A percentile compares a stretch with the other conserved stretches of the same genome.
These are phyloP conservation scores for Mastacembelus armatus DNA, from an alignment of 2,797 vertebrate genomes.

Conservation along the genomic window DNA sequence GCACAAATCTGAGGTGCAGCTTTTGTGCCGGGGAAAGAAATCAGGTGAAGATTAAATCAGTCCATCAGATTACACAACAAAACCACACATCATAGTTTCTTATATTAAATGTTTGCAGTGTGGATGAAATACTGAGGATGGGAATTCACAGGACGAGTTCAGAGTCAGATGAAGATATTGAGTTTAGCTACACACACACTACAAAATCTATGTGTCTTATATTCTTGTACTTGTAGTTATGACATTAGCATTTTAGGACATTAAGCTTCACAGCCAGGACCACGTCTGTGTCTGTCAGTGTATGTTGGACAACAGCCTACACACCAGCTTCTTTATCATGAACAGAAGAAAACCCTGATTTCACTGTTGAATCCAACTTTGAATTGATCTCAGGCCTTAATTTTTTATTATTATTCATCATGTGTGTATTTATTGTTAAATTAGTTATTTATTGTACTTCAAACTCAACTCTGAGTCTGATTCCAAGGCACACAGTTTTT, in stretches of 20 bases:
- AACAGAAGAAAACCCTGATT: too few relatives aligned
- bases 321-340: background rate
- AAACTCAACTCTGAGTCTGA: too few relatives aligned
- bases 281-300: background rate
- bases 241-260: constrained; percentile 39
- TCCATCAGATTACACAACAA: constrained; percentile 6
- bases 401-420: too few relatives aligned
- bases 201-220: too few relatives aligned
- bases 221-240: constrained; percentile 9
- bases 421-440: too few relatives aligned
- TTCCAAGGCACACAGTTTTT: too few relatives aligned
- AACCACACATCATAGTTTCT: background rate
- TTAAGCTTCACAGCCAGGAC: constrained; percentile 29
- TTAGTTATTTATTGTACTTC: too few relatives aligned
- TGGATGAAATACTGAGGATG: background rate
- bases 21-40: constrained; percentile 2
- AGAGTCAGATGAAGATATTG: background rate
- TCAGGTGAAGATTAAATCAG: constrained; percentile 28
- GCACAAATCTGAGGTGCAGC: constrained; percentile 29
- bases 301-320: background rate
- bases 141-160: background rate
- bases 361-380: background rate
- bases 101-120: constrained; percentile 4
- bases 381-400: background rate
- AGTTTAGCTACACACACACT: background rate